A percentile compares a stretch with the other conserved stretches of the same genome.
These are phyloP conservation scores for Daphoenositta chrysoptera DNA, from an alignment of 2,113 vertebrate species.

Conservation along the genomic window DNA sequence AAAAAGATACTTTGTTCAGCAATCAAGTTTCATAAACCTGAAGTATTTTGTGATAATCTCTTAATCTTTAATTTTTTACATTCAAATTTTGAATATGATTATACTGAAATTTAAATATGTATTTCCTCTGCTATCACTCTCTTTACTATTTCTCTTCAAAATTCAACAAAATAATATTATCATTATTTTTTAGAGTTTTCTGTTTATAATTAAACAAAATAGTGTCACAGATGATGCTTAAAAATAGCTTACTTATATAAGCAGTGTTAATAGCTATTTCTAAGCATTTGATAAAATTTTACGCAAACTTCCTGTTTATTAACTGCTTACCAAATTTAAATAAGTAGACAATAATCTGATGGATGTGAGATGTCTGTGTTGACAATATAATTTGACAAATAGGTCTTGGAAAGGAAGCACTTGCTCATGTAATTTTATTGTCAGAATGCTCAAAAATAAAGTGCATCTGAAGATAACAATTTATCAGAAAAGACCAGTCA, in stretches of 20 bases:
- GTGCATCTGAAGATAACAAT: background rate
- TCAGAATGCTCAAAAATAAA: constrained; percentile 20
- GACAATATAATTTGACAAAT: background rate
- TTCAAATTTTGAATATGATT: background rate
- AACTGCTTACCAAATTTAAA: background rate
- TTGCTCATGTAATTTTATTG: constrained; percentile 24
- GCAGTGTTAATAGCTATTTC: background rate
- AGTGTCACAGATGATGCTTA: background rate
- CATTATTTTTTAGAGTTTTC: background rate
- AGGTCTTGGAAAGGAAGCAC: background rate
- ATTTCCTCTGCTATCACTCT: background rate
- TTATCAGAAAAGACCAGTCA: background rate
- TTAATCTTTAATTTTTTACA: background rate
- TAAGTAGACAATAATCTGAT: background rate
- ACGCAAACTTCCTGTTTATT: background rate
- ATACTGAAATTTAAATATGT: background rate
- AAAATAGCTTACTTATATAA: background rate
- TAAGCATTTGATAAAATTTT: background rate
- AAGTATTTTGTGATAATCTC: background rate
- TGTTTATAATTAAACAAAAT: background rate
- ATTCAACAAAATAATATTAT: background rate
- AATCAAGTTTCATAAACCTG: background rate
- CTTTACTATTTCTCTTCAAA: background rate
- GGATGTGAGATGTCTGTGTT: background rate
- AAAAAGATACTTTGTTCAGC: background rate